Evolutionary conservation across 2,888 invertebrate species (phyloP), one percentile per base, ranked within the genome.

Genomic region (Meandrusa payeni): DNA sequence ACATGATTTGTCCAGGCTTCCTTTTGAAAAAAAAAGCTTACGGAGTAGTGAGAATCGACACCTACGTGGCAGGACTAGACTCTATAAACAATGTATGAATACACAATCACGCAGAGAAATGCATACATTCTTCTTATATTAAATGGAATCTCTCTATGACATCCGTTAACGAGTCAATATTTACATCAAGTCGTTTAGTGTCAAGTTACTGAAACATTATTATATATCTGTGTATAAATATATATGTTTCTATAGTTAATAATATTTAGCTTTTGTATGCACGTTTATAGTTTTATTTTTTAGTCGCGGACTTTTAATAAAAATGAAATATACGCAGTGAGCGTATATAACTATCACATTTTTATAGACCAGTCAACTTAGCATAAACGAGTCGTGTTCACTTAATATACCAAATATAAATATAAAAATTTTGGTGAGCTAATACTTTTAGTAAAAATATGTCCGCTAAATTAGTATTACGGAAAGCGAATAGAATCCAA

Each of bases 91-190:
- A 70, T 73, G 76, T 76, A 79, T 79, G 81, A 85, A 75, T 80
- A 75, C 64, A 81, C 83, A 82, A 72, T 79, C 85, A 86, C 76
- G 80, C 85, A 72, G 71, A 83, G 80, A 87, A 86, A 86, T 86
- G 82, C 86, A 86, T 74, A 80, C 86, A 86, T 82, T 76, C 83
- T 70, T 77, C 85, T 85, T 85, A 86, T 67, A 80, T 75, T 78
- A 87, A 85, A 86, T 87, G 86, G 86, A 87, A 87, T 86, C 86
- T 78, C 79, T 76, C 76, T 72, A 71, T 76, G 79, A 78, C 72
- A 68, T 69, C 69, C 66, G 74, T 76, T 54, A 52, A 49, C 52
- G 47, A 75, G 75, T 77, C 76, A 77, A 76, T 78, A 82, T 80
- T 74, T 80, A 81, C 77, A 82, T 69, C 64, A 55, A 58, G 40